These are phyloP conservation scores for Cromileptes altivelis DNA, from an alignment of 2,113 vertebrate species.

Conservation along the genomic window DNA sequence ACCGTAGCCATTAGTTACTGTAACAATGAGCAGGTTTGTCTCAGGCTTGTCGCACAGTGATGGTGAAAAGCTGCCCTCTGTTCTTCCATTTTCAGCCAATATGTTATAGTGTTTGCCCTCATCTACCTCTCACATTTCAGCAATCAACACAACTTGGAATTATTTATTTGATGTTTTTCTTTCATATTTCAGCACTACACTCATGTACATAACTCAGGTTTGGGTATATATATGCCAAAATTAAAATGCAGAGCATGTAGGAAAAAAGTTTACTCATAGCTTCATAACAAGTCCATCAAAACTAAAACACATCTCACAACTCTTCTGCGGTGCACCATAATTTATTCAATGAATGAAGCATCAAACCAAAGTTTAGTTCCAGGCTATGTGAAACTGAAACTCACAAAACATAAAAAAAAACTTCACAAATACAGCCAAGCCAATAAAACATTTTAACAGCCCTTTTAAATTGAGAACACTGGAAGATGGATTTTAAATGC, in stretches of 20 bases:
- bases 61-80: neutral
- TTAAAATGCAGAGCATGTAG: neutral
- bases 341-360: neutral
- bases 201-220: neutral
- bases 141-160: neutral
- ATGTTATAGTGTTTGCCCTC: neutral
- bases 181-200: neutral
- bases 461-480: neutral
- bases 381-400: neutral
- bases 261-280: neutral
- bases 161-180: neutral
- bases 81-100: neutral
- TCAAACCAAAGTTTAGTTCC: neutral
- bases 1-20: neutral
- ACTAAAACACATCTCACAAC: neutral
- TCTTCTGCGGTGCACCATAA: neutral
- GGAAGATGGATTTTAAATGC: neutral
- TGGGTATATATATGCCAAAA: no score
- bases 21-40: neutral
- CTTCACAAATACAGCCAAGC: neutral
- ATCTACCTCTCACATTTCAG: neutral
- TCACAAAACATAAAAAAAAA: neutral
- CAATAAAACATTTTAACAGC: neutral
- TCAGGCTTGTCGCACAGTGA: neutral
- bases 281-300: neutral